phyloP scores from a whole-genome alignment of 2,113 vertebrate genomes.

The Eleginops maclovinus region DNA sequence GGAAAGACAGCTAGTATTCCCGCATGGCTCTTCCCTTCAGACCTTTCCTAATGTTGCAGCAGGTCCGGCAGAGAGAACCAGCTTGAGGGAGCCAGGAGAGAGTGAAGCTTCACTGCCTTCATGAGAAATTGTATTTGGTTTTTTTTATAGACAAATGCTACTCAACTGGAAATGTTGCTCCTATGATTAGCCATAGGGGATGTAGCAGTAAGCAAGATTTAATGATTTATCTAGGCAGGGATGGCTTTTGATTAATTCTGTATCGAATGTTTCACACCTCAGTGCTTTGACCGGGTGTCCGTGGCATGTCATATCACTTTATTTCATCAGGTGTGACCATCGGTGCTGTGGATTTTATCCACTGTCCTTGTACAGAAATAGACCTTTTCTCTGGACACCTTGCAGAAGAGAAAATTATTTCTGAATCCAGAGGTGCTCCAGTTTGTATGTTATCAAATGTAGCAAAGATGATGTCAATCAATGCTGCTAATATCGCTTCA shows the following conservation, averaged over 20 bases:
- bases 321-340: slow-evolving; percentile 75
- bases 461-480: background rate
- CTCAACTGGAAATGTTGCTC: slow-evolving; percentile 70
- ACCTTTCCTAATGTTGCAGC: slow-evolving; percentile 72
- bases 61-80: slow-evolving; percentile 49
- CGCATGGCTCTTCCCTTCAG: slow-evolving; percentile 60
- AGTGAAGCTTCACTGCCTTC: slow-evolving; percentile 63
- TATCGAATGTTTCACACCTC: slow-evolving; percentile 73
- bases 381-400: slow-evolving; percentile 25
- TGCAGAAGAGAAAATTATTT: slow-evolving; percentile 6
- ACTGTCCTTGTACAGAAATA: slow-evolving; percentile 51
- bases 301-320: slow-evolving; percentile 70
- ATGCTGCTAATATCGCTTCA: no score
- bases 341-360: slow-evolving; percentile 55
- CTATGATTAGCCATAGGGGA: slow-evolving; percentile 72
- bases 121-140: slow-evolving; percentile 73
- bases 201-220: slow-evolving; percentile 72
- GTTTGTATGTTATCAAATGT: background rate
- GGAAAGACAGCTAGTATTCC: slow-evolving; percentile 77
- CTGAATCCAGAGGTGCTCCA: background rate
- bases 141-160: slow-evolving; percentile 76
- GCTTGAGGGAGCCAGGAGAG: slow-evolving; percentile 48
- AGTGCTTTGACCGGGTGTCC: slow-evolving; percentile 60
- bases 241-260: slow-evolving; percentile 81
- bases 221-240: slow-evolving; percentile 75